These are phyloP conservation scores for Tachysurus fulvidraco DNA, from an alignment of 2,113 vertebrate genomes.

Conservation along the genomic window DNA sequence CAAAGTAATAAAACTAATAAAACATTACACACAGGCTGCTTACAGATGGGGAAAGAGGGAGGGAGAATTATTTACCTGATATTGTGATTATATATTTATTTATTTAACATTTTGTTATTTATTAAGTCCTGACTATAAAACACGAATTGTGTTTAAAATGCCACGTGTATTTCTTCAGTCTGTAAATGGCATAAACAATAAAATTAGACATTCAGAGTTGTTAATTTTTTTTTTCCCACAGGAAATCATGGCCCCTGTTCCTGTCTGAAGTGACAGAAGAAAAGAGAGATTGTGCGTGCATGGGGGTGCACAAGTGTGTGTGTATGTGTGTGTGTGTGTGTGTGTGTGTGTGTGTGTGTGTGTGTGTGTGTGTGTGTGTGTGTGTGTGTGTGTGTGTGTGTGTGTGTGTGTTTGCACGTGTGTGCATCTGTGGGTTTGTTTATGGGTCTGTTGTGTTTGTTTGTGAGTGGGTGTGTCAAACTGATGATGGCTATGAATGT, in stretches of 20 bases:
- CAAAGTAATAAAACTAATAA: constrained; percentile 2
- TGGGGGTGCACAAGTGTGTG: not conserved
- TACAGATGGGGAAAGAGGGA: not conserved
- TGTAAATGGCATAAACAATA: not conserved
- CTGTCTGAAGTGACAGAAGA: too few species aligned
- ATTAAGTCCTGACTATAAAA: too few species aligned
- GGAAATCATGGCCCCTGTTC: not conserved
- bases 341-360: not conserved
- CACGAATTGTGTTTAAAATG: not conserved
- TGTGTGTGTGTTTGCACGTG: too few species aligned
- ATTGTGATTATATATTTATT: not conserved
- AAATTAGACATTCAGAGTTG: not conserved
- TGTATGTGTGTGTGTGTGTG: not conserved
- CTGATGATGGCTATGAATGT: not conserved
- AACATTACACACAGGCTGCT: not conserved
- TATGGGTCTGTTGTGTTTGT: too few species aligned
- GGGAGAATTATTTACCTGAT: too few species aligned
- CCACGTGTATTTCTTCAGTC: too few species aligned
- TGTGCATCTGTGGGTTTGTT: too few species aligned
- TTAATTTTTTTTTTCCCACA: too few species aligned
- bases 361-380: too few species aligned
- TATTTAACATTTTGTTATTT: too few species aligned
- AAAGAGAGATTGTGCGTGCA: not conserved
- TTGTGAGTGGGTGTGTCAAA: not conserved
- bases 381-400: too few species aligned